Evolutionary conservation across 2,113 vertebrate species (phyloP).

Genomic region (Aldabrachelys gigantea): DNA sequence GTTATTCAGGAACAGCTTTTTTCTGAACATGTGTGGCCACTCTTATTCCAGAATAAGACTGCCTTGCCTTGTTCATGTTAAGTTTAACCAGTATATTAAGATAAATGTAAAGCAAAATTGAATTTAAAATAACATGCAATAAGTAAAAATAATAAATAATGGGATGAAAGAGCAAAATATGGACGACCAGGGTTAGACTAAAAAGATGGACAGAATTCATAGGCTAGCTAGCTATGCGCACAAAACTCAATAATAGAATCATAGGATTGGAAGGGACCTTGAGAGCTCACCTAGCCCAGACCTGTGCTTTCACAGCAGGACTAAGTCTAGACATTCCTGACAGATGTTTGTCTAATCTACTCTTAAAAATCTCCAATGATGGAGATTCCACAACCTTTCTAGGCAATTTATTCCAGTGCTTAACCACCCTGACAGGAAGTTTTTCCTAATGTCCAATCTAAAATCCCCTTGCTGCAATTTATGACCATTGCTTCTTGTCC

Average conservation of each 20-base stretch:
- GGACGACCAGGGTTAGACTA: not conserved
- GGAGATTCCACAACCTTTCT: too few species aligned
- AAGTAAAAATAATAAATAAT: not conserved
- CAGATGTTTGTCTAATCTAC: too few species aligned
- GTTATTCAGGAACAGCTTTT: not conserved
- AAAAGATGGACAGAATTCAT: not conserved
- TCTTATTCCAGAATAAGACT: not conserved
- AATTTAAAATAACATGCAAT: not conserved
- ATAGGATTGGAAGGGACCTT: too few species aligned
- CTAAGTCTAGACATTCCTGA: too few species aligned
- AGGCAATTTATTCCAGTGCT: too few species aligned
- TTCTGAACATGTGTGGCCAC: not conserved
- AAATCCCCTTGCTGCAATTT: too few species aligned
- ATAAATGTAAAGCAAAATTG: not conserved
- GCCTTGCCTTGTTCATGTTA: not conserved
- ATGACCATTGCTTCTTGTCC: too few species aligned
- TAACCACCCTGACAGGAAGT: too few species aligned
- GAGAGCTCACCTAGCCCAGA: too few species aligned
- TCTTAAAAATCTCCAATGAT: too few species aligned
- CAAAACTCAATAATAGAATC: not conserved
- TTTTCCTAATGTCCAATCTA: too few species aligned
- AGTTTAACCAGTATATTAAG: not conserved
- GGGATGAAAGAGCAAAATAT: not conserved
- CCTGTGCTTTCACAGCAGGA: too few species aligned
- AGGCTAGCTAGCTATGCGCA: not conserved